A percentile compares a stretch with the other conserved stretches of the same genome.
Evolutionary conservation across 2,113 vertebrate genomes (phyloP).

Genomic region (Cottus gobio): DNA sequence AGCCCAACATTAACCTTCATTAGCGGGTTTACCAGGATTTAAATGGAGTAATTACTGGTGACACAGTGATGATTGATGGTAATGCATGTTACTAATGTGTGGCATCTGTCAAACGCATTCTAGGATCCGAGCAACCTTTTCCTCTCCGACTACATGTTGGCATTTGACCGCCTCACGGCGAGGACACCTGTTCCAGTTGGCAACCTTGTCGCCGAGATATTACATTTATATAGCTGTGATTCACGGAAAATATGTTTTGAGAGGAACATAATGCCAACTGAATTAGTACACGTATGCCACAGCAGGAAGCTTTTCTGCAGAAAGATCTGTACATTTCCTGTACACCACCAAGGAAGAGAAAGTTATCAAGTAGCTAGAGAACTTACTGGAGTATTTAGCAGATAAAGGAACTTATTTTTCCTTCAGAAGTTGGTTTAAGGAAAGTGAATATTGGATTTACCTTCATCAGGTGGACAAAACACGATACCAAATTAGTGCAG

Average conservation of each 20-base stretch:
- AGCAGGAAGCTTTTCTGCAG: background rate
- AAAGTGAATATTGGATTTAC: too few species aligned
- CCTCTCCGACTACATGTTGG: background rate
- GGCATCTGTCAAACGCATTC: slow-evolving; percentile 60
- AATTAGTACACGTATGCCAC: background rate
- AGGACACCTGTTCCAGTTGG: background rate
- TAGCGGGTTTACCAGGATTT: slow-evolving; percentile 52
- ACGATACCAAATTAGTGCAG: too few species aligned
- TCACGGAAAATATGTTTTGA: background rate
- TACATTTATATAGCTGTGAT: background rate
- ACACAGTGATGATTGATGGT: slow-evolving; percentile 61
- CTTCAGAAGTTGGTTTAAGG: too few species aligned
- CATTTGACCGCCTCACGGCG: background rate
- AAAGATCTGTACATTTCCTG: too few species aligned
- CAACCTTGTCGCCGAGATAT: background rate
- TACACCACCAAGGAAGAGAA: background rate
- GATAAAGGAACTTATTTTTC: background rate
- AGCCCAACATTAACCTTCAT: slow-evolving; percentile 73
- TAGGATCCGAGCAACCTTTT: slow-evolving; percentile 36
- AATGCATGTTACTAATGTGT: slow-evolving; percentile 57
- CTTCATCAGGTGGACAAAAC: too few species aligned
- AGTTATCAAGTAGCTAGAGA: background rate
- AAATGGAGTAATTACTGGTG: slow-evolving; percentile 70
- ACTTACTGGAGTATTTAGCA: background rate
- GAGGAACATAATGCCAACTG: background rate